Percentiles rank a stretch among this genome's conserved stretches.
Evolutionary conservation across 1,140 invertebrate species (phyloP).

Genomic region (Drosophila yakuba): DNA sequence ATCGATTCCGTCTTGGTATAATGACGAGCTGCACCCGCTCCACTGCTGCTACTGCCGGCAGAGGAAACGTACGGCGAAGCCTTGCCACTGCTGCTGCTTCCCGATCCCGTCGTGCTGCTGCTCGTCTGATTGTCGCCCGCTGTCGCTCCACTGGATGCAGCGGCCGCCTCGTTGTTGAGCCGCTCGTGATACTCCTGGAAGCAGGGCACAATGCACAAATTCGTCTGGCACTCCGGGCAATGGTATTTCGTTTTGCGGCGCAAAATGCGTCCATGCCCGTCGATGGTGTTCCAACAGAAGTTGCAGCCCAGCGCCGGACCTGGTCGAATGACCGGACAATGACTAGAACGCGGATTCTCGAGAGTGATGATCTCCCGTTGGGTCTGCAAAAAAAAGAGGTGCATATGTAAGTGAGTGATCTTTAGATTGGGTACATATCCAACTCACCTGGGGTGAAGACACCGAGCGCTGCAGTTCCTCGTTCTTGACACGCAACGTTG

Average conservation of each 20-base stretch:
- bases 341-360: constrained; percentile 86
- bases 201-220: constrained; percentile 94
- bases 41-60: constrained; percentile 24
- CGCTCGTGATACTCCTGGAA: constrained; percentile 92
- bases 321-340: constrained; percentile 91
- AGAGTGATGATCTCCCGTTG: constrained; percentile 82
- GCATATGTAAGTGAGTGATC: not conserved
- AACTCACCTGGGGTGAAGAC: constrained; percentile 86
- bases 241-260: constrained; percentile 94
- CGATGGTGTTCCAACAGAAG: constrained; percentile 95
- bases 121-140: constrained; percentile 50
- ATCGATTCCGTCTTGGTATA: constrained; percentile 82
- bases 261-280: constrained; percentile 91
- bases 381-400: constrained; percentile 46
- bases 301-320: constrained; percentile 93
- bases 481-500: constrained; percentile 85
- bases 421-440: not conserved
- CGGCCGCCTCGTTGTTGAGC: constrained; percentile 75
- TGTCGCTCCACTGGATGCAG: constrained; percentile 28
- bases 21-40: constrained; percentile 43
- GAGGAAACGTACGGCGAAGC: constrained; percentile 47
- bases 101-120: constrained; percentile 42
- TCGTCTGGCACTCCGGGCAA: constrained; percentile 94
- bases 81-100: constrained; percentile 48
- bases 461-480: constrained; percentile 86